Conservation (phyloP, 2,888 invertebrate genomes). For the Rosalia funebris region DNA sequence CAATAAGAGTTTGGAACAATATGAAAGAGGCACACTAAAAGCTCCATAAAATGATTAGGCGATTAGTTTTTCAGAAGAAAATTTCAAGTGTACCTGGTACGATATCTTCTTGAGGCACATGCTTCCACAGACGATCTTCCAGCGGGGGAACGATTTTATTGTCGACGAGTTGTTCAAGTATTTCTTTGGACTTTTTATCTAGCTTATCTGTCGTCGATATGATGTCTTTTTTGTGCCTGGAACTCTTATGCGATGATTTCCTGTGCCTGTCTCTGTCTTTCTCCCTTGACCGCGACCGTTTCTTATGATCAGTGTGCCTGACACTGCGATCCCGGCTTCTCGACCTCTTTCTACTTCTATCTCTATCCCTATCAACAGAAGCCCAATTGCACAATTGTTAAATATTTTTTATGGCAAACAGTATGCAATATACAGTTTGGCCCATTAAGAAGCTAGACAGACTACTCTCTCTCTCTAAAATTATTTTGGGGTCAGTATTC, state of each 20-base stretch:
- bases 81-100: conserved; percentile 54
- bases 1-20: too few relatives aligned
- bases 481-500: too few relatives aligned
- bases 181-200: conserved; percentile 63
- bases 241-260: conserved; percentile 60
- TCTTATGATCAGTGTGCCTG: conserved; percentile 38
- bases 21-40: background rate
- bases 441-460: too few relatives aligned
- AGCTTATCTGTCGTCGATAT: conserved; percentile 57
- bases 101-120: conserved; percentile 63
- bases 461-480: too few relatives aligned
- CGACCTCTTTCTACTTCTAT: conserved; percentile 55
- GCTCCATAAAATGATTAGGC: background rate
- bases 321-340: conserved; percentile 53
- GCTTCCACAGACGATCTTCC: conserved; percentile 68
- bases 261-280: conserved; percentile 54
- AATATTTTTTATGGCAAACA: background rate
- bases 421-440: too few relatives aligned
- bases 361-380: conserved; percentile 42
- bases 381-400: background rate
- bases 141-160: conserved; percentile 64
- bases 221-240: conserved; percentile 58
- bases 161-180: conserved; percentile 62
- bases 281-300: conserved; percentile 41
- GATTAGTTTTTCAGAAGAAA: too few relatives aligned